Evolutionary conservation across 2,888 invertebrate genomes (phyloP).

Genomic region (Lumbricus terrestris): DNA sequence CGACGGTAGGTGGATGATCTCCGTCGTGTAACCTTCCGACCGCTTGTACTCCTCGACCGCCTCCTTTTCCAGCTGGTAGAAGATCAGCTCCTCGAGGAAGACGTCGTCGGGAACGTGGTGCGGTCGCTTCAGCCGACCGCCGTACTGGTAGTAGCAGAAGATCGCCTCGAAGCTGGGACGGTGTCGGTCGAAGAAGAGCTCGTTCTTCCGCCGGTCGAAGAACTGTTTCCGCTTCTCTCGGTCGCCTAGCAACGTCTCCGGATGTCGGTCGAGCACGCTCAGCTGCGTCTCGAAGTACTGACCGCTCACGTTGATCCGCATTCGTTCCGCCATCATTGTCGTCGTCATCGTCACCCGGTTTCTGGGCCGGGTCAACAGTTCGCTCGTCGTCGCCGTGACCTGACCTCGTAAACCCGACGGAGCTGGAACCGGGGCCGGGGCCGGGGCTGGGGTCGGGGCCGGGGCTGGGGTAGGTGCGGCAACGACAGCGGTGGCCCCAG

Average conservation of each 20-base stretch:
- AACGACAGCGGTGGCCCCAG: no score
- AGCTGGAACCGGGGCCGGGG: not conserved
- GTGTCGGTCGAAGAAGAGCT: constrained; percentile 58
- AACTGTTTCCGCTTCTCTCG: constrained; percentile 52
- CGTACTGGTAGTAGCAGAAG: constrained; percentile 58
- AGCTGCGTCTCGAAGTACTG: constrained; percentile 56
- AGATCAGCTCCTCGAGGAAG: constrained; percentile 55
- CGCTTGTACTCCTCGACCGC: no score
- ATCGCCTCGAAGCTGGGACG: constrained; percentile 59
- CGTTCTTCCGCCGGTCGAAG: constrained; percentile 53
- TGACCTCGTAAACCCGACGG: not conserved
- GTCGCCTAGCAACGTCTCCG: constrained; percentile 56
- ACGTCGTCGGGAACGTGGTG: constrained; percentile 57
- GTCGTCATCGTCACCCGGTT: constrained; percentile 57
- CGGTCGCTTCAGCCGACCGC: constrained; percentile 55
- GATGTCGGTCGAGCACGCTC: constrained; percentile 53
- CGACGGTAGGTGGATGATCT: constrained; percentile 51
- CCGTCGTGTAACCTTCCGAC: constrained; percentile 51
- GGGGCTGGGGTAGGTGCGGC: no score
- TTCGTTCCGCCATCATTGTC: constrained; percentile 55
- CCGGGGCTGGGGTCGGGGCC: not conserved
- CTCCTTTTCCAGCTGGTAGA: no score
- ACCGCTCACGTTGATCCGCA: constrained; percentile 58
- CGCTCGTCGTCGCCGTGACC: not conserved
- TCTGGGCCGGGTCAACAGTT: not conserved